Evolutionary conservation across 2,888 invertebrate genomes (phyloP), one percentile per base, ranked within the genome.

Genomic region (Augochlorella aurata): DNA sequence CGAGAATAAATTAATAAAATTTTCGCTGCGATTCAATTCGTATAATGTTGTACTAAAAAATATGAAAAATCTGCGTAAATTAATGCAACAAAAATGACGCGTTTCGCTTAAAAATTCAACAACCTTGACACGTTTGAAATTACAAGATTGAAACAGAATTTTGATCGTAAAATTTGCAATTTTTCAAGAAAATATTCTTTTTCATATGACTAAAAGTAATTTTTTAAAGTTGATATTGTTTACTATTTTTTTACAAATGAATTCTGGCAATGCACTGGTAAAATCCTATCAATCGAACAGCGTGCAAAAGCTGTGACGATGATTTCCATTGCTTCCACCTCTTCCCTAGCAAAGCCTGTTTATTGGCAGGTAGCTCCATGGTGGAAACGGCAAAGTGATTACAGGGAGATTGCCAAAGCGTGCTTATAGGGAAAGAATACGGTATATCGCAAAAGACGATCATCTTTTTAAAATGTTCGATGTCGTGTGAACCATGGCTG

Each of bases 381-480:
- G 4, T n/a, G 38, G 63, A 16, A 18, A 63, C 38, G 38, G 63
- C 38, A 38, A 38, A 10, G 63, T 38, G 18, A 63, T 18, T 63
- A 38, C 29, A 38, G 29, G 10, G 38, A 29, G 24, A 8, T 38
- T 63, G 63, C 29, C 63, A 44, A 44, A 65, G 65, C 65, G 65
- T 65, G 44, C 38, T 65, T 44, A 44, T 65, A 65, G 44, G 44
- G 65, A 65, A 12, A 44, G 44, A 44, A n/a, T 10, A 44, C 63
- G 16, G 9, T 44, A 44, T 68, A n/a, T 68, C 68, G 24, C 49
- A 29, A 12, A 68, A 68, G 29, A 29, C 29, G 29, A 49, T 63
- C 14, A 63, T 16, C 63, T 63, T 63, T 38, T 72, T 12, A 49
- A 72, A 61, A 72, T 61, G 72, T 72, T 72, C 47, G 72, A 49